Evolutionary conservation across 2,797 vertebrate species (phyloP), one percentile per base, ranked within the genome.

Genomic region (Spizella passerina): DNA sequence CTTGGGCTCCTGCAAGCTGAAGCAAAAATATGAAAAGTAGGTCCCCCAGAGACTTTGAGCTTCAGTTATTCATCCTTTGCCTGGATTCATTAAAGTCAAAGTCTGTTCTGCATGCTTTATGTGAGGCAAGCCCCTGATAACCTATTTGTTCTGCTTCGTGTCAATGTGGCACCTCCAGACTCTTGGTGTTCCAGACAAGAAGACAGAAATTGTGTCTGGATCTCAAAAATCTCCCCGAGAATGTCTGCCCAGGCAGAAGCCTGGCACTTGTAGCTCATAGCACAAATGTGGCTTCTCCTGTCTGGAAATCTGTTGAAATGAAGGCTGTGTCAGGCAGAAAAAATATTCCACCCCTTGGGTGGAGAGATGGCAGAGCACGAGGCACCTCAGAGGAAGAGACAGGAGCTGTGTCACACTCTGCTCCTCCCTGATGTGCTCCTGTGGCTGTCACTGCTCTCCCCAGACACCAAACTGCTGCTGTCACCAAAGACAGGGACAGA

Each of bases 341-440:
- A 94, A 79, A 76, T 77, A 91, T 70, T 97, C 94, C 61, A 32
- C 38, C 52, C 85, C 61, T 92, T 79, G 94, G 96, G 91, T 94
- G 88, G 89, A 94, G 71, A 49, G 88, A 68, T 47, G 71, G 63
- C 93, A 79, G 73, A 52, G 53, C 47, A 60, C 41, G 82, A 96
- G 38, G 69, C 78, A 93, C 39, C 76, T 95, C 70, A 72, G 77
- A 77, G 1, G 34, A 91, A 79, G 55, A 76, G 57, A 63, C 49
- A 78, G 0, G 41, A 59, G 46, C 43, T 91, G 68, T 93, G 80
- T 76, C 84, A 81, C 14, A 8, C 56, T 73, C 61, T 83, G 83
- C 83, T 86, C 61, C 72, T 96, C 82, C 43, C 41, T 77, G 39
- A 61, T 13, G 50, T 20, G 50, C 29, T 29, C 50, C 24, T 10